These are phyloP conservation scores for Drosophila ficusphila DNA, from an alignment of 1,140 invertebrate species.

Conservation along the genomic window DNA sequence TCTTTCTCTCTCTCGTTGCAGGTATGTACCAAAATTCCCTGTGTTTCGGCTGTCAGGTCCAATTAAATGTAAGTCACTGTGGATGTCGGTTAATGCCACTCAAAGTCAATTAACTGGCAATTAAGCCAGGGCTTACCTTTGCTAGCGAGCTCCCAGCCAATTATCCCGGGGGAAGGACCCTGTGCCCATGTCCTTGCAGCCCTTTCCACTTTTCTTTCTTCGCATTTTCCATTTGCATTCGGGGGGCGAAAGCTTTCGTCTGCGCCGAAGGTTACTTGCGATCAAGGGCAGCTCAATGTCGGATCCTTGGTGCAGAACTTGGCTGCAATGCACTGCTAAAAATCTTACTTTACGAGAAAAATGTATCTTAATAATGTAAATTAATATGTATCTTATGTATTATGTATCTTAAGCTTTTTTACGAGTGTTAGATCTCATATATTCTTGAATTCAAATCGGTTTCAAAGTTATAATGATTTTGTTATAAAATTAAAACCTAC, in stretches of 20 bases:
- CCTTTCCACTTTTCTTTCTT: background rate
- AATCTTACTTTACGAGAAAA: no score
- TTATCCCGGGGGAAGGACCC: constrained; percentile 25
- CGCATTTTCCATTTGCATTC: constrained; percentile 15
- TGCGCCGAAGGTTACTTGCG: constrained; percentile 54
- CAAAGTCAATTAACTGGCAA: constrained; percentile 60
- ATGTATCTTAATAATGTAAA: no score
- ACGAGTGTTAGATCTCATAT: no score
- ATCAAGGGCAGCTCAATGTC: constrained; percentile 76
- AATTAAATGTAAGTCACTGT: constrained; percentile 48
- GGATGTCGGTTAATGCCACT: constrained; percentile 44
- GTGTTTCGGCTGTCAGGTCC: constrained; percentile 13
- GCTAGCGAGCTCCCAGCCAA: background rate
- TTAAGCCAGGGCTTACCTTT: constrained; percentile 38
- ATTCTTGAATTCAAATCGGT: no score
- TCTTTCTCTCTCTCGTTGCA: constrained; percentile 15
- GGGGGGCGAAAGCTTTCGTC: constrained; percentile 17
- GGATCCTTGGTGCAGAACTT: constrained; percentile 59
- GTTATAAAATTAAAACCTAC: no score
- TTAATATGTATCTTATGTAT: no score
- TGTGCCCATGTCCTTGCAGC: constrained; percentile 6
- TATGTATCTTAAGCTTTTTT: no score
- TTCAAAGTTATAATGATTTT: no score
- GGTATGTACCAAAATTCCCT: constrained; percentile 38
- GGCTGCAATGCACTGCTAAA: constrained; percentile 4